Conservation (phyloP, 2,888 invertebrate genomes). For the Torymus texanus region DNA sequence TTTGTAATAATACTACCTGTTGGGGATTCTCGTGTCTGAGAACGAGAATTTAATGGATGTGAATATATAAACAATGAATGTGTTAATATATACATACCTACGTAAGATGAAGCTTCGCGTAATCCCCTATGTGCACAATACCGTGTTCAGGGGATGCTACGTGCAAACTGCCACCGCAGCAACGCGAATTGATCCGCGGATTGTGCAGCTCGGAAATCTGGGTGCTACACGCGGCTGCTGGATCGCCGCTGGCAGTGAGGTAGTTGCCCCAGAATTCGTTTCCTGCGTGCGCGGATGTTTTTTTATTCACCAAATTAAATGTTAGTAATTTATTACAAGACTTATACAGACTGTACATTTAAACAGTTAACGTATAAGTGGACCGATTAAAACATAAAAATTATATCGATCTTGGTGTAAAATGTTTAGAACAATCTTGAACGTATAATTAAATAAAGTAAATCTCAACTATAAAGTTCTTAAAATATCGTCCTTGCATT, state of each 20-base stretch:
- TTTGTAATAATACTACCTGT: too few species aligned
- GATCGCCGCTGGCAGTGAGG: conserved; percentile 78
- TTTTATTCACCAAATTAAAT: too few species aligned
- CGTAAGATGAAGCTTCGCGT: conserved; percentile 70
- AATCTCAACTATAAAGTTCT: too few species aligned
- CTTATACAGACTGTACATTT: too few species aligned
- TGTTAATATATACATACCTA: conserved; percentile 64
- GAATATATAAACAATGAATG: neutral
- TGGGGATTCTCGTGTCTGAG: too few species aligned
- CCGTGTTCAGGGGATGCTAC: conserved; percentile 75
- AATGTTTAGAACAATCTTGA: neutral
- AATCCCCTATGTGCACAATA: conserved; percentile 71
- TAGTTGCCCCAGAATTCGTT: conserved; percentile 83
- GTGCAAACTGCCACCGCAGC: conserved; percentile 77
- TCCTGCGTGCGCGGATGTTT: conserved; percentile 70
- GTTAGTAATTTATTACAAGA: too few species aligned
- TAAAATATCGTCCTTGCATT: neutral
- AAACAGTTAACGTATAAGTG: too few species aligned
- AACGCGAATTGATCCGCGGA: conserved; percentile 77
- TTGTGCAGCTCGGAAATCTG: conserved; percentile 81
- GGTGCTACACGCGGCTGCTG: conserved; percentile 80
- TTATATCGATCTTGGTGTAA: neutral
- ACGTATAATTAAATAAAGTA: neutral
- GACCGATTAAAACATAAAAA: neutral
- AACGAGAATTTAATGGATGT: too few species aligned